Evolutionary conservation across 2,113 vertebrate species (phyloP).

Genomic region (Oncorhynchus tshawytscha): DNA sequence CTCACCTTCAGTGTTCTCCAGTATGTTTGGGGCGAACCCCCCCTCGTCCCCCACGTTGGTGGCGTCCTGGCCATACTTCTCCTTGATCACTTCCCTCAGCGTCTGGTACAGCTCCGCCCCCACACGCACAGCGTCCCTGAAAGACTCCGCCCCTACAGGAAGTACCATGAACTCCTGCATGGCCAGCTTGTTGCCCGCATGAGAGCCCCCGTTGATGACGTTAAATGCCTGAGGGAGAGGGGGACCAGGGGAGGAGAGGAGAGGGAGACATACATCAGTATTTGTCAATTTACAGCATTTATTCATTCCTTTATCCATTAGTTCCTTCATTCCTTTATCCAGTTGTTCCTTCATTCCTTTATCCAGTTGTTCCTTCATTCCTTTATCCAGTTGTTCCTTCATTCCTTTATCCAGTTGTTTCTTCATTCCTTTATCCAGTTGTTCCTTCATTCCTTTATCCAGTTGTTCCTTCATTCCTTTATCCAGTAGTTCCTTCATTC

Average conservation of each 20-base stretch:
- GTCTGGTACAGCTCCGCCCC: constrained; percentile 93
- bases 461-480: too few species aligned
- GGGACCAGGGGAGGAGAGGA: not conserved
- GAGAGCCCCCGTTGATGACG: constrained; percentile 90
- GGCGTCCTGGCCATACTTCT: constrained; percentile 91
- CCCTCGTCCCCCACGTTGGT: constrained; percentile 92
- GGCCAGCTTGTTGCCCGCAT: constrained; percentile 88
- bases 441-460: too few species aligned
- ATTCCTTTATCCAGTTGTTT: too few species aligned
- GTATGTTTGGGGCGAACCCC: constrained; percentile 90
- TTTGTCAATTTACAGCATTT: not conserved
- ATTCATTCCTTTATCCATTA: not conserved
- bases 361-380: too few species aligned
- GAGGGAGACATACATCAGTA: not conserved
- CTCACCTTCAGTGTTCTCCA: constrained; percentile 93
- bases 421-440: too few species aligned
- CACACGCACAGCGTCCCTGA: constrained; percentile 85
- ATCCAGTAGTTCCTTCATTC: too few species aligned
- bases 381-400: too few species aligned
- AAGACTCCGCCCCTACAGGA: constrained; percentile 90
- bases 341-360: too few species aligned
- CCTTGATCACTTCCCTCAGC: constrained; percentile 87
- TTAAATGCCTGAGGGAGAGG: constrained; percentile 82
- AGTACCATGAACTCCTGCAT: constrained; percentile 97
- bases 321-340: too few species aligned